phyloP scores from a whole-genome alignment of 1,140 invertebrate genomes.

The Drosophila willistoni region DNA sequence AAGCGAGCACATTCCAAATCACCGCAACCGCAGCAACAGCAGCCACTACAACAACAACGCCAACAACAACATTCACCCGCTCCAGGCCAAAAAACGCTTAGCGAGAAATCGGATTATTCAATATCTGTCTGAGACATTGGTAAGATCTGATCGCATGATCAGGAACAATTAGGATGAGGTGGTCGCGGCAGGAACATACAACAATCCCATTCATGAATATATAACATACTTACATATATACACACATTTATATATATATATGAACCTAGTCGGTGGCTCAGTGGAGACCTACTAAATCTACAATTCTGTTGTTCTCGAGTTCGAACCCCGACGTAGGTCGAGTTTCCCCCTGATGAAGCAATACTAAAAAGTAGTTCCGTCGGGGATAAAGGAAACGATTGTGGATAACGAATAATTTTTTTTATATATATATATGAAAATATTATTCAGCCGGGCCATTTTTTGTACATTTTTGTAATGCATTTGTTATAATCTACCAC shows the following conservation, averaged over 20 bases:
- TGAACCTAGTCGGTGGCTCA: too few relatives aligned
- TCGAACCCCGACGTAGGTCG: too few relatives aligned
- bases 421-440: too few relatives aligned
- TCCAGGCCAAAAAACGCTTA: constrained; percentile 79
- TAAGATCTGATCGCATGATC: constrained; percentile 72
- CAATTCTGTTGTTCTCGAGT: too few relatives aligned
- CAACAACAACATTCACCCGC: constrained; percentile 79
- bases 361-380: too few relatives aligned
- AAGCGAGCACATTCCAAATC: constrained; percentile 72
- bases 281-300: too few relatives aligned
- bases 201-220: constrained; percentile 11
- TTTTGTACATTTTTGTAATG: constrained; percentile 62
- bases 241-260: too few relatives aligned
- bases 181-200: constrained; percentile 26
- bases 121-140: constrained; percentile 83
- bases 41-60: constrained; percentile 70
- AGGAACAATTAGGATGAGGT: constrained; percentile 60
- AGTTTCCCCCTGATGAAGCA: too few relatives aligned
- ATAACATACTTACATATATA: too few relatives aligned
- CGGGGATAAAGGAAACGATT: too few relatives aligned
- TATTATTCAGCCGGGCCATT: constrained; percentile 22
- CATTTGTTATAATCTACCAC: constrained; percentile 48
- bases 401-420: too few relatives aligned
- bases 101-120: constrained; percentile 82
- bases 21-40: constrained; percentile 76